Percentiles rank a stretch among this genome's conserved stretches.
Evolutionary conservation across 2,797 vertebrate genomes (phyloP).

Genomic region (Chelon auratus): DNA sequence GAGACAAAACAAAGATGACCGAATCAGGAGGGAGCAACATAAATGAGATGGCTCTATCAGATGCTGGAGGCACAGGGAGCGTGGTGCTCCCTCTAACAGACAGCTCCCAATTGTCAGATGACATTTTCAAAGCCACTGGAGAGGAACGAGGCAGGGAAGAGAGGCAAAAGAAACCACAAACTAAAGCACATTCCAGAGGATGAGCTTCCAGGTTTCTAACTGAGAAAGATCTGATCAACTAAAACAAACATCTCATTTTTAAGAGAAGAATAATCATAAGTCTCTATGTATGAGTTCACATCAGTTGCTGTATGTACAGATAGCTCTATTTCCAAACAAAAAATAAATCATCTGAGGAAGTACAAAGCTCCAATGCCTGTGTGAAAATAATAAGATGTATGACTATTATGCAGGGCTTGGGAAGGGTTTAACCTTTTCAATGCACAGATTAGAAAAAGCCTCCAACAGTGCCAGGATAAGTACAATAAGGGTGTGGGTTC

Average conservation of each 20-base stretch:
- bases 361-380: constrained; percentile 23
- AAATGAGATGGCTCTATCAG: constrained; percentile 64
- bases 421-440: constrained; percentile 64
- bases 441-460: constrained; percentile 74
- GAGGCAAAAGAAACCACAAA: constrained; percentile 38
- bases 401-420: constrained; percentile 29
- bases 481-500: constrained; percentile 40
- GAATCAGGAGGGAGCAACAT: constrained; percentile 55
- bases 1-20: constrained; percentile 62
- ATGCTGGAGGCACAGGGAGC: constrained; percentile 47
- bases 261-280: not conserved
- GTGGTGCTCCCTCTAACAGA: constrained; percentile 35
- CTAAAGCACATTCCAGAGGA: constrained; percentile 42
- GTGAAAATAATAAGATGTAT: constrained; percentile 32
- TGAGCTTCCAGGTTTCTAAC: constrained; percentile 2
- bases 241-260: not conserved
- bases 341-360: constrained; percentile 12
- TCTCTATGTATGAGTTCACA: not conserved
- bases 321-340: not conserved
- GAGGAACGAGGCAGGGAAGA: constrained; percentile 34
- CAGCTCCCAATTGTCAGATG: constrained; percentile 60
- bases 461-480: constrained; percentile 39
- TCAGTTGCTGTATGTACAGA: not conserved
- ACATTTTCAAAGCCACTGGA: constrained; percentile 66
- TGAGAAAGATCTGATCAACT: constrained; percentile 16